Evolutionary conservation across 2,888 invertebrate species (phyloP).

Genomic region (Drepanosiphum platanoidis): DNA sequence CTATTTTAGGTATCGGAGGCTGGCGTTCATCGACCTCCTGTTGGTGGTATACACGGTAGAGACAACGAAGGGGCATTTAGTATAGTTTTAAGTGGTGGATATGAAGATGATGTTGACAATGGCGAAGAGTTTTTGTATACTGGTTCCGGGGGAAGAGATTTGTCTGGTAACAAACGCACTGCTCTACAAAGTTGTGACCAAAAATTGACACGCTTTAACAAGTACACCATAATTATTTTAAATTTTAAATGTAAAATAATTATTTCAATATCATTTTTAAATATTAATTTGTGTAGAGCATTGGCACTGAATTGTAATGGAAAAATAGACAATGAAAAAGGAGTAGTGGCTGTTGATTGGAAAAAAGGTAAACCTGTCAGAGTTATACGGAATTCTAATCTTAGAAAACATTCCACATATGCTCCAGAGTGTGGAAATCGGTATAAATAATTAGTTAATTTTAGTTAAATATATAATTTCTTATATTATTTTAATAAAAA

Average conservation of each 20-base stretch:
- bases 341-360: conserved; percentile 80
- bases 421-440: conserved; percentile 79
- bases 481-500: background rate
- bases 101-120: conserved; percentile 84
- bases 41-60: conserved; percentile 85
- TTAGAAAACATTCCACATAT: conserved; percentile 79
- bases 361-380: conserved; percentile 79
- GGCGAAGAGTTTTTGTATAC: conserved; percentile 85
- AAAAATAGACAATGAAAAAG: conserved; percentile 72
- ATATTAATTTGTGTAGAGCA: conserved; percentile 70
- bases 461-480: background rate
- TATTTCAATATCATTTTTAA: background rate
- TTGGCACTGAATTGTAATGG: conserved; percentile 82
- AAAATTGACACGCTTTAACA: conserved; percentile 79
- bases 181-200: conserved; percentile 84
- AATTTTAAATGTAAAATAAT: background rate
- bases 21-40: conserved; percentile 84
- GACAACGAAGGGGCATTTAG: conserved; percentile 83
- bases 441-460: conserved; percentile 65
- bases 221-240: conserved; percentile 68
- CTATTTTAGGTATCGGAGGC: conserved; percentile 77
- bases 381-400: conserved; percentile 81
- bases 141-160: conserved; percentile 84
- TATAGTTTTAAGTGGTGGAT: conserved; percentile 80
- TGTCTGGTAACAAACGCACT: conserved; percentile 84